These are phyloP conservation scores for Rhabdornis inornatus DNA, from an alignment of 2,113 vertebrate species.

Conservation along the genomic window DNA sequence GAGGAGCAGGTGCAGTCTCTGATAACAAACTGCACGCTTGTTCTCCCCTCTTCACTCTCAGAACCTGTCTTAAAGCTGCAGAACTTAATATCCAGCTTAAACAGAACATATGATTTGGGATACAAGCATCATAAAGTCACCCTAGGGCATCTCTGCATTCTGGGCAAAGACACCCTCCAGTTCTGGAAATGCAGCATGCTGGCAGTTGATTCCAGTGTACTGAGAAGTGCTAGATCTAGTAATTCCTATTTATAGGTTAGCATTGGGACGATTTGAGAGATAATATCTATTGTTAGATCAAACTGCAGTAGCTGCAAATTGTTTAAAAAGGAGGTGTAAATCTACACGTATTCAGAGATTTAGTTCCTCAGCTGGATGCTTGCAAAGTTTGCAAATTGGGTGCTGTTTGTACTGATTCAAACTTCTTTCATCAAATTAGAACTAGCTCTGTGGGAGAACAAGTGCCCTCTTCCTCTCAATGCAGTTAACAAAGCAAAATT, in stretches of 20 bases:
- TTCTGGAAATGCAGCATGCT: background rate
- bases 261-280: background rate
- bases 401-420: background rate
- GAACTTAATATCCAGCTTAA: too few relatives aligned
- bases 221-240: background rate
- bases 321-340: background rate
- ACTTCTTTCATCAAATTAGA: background rate
- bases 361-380: background rate
- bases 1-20: too few relatives aligned
- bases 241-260: background rate
- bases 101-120: too few relatives aligned
- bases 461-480: background rate
- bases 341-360: background rate
- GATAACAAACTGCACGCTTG: too few relatives aligned
- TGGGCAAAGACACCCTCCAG: rapidly evolving
- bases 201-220: background rate
- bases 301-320: background rate
- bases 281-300: background rate
- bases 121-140: too few relatives aligned
- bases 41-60: too few relatives aligned
- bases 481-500: background rate
- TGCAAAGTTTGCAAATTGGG: background rate
- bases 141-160: background rate
- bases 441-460: background rate
- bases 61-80: too few relatives aligned